phyloP scores from a whole-genome alignment of 2,888 invertebrate genomes.

The Cyclophora albipunctata region DNA sequence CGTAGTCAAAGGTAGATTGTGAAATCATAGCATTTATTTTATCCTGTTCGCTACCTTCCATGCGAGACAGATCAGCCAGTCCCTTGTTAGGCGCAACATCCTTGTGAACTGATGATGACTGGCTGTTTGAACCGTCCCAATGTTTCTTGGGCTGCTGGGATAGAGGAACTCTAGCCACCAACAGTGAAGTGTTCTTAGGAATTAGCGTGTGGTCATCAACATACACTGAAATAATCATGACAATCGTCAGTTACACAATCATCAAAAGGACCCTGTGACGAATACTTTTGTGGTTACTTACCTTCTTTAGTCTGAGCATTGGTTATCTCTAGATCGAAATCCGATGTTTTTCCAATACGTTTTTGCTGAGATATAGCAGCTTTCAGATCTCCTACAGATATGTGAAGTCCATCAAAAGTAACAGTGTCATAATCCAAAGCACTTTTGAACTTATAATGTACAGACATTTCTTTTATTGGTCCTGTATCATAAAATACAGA shows the following conservation, averaged over 20 bases:
- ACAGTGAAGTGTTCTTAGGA: conserved; percentile 97
- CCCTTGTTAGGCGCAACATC: conserved; percentile 76
- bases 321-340: conserved; percentile 96
- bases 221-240: conserved; percentile 81
- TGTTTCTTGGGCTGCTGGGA: conserved; percentile 85
- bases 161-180: conserved; percentile 94
- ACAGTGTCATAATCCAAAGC: conserved; percentile 96
- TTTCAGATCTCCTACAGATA: conserved; percentile 96
- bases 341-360: conserved; percentile 92
- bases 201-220: conserved; percentile 92
- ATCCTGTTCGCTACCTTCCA: conserved; percentile 97
- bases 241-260: background rate
- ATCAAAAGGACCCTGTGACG: background rate
- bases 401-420: conserved; percentile 97
- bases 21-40: conserved; percentile 98
- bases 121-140: conserved; percentile 78
- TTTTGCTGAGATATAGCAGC: conserved; percentile 96
- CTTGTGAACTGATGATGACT: conserved; percentile 57
- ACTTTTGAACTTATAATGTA: conserved; percentile 99
- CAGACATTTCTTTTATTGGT: conserved; percentile 80
- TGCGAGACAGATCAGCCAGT: conserved; percentile 88
- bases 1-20: conserved; percentile 97
- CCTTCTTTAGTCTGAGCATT: conserved; percentile 99
- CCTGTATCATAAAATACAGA: conserved; percentile 8
- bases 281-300: conserved; percentile 37